These are phyloP conservation scores for Sussaba pulchella DNA, from an alignment of 2,888 invertebrate species.

Conservation along the genomic window DNA sequence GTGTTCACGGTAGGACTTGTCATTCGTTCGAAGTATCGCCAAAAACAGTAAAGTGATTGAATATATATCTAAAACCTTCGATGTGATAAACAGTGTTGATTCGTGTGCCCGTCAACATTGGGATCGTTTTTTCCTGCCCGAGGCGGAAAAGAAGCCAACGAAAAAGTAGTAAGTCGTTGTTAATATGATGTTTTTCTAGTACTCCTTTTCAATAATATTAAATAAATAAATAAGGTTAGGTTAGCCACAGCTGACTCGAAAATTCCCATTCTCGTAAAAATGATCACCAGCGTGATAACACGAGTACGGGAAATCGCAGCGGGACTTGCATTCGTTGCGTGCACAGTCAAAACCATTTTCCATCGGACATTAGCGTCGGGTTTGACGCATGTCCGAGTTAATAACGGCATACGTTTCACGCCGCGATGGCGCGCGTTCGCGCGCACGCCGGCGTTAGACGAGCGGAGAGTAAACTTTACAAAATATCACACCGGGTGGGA, in stretches of 20 bases:
- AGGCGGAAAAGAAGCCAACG: too few relatives aligned
- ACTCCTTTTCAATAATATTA: too few relatives aligned
- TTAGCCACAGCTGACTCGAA: too few relatives aligned
- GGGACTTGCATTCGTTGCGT: constrained; percentile 58
- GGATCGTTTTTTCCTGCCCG: too few relatives aligned
- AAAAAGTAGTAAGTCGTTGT: too few relatives aligned
- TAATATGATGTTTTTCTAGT: too few relatives aligned
- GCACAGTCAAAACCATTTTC: constrained; percentile 37
- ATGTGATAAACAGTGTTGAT: too few relatives aligned
- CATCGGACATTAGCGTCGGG: not conserved
- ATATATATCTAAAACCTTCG: too few relatives aligned
- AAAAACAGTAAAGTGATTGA: too few relatives aligned
- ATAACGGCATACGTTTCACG: constrained; percentile 82
- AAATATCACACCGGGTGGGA: constrained; percentile 82
- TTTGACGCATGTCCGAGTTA: constrained; percentile 69
- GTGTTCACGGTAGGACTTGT: too few relatives aligned
- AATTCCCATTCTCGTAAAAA: constrained; percentile 34
- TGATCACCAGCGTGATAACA: constrained; percentile 39
- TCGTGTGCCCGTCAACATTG: too few relatives aligned
- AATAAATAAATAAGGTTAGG: not conserved
- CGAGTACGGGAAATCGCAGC: constrained; percentile 17
- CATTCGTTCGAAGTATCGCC: too few relatives aligned
- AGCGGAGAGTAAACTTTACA: constrained; percentile 80
- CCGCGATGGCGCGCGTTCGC: constrained; percentile 64
- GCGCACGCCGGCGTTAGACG: constrained; percentile 36